These are phyloP conservation scores for Dasypus novemcinctus DNA, from an alignment of 2,113 vertebrate genomes.

Conservation along the genomic window DNA sequence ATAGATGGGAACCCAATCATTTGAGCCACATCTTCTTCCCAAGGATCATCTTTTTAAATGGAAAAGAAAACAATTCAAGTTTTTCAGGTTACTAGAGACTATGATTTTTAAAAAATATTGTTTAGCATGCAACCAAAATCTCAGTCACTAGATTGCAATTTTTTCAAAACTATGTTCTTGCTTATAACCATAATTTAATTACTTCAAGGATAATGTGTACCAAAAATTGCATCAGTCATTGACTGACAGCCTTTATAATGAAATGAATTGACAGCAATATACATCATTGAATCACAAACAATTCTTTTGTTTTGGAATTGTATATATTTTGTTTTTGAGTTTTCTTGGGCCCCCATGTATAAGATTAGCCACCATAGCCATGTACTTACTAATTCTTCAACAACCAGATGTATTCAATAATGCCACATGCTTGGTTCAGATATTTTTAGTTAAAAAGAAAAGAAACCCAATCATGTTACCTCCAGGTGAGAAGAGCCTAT, in stretches of 20 bases:
- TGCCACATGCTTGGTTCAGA: not conserved
- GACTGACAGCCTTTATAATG: not conserved
- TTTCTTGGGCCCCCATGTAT: not conserved
- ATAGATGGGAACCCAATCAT: no score
- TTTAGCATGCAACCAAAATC: not conserved
- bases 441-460: not conserved
- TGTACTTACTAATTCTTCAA: not conserved
- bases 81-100: not conserved
- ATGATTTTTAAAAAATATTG: conserved; percentile 11
- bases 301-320: not conserved
- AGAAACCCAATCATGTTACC: not conserved
- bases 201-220: not conserved
- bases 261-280: not conserved
- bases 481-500: not conserved
- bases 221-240: not conserved
- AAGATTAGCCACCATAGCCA: not conserved
- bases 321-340: not conserved
- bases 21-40: no score
- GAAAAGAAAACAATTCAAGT: not conserved
- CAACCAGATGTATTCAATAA: not conserved
- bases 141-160: not conserved
- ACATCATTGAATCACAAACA: not conserved
- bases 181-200: conserved; percentile 5
- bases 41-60: no score
- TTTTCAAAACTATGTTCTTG: not conserved